Evolutionary conservation across 2,113 vertebrate genomes (phyloP).

Genomic region (Arothron firmamentum): DNA sequence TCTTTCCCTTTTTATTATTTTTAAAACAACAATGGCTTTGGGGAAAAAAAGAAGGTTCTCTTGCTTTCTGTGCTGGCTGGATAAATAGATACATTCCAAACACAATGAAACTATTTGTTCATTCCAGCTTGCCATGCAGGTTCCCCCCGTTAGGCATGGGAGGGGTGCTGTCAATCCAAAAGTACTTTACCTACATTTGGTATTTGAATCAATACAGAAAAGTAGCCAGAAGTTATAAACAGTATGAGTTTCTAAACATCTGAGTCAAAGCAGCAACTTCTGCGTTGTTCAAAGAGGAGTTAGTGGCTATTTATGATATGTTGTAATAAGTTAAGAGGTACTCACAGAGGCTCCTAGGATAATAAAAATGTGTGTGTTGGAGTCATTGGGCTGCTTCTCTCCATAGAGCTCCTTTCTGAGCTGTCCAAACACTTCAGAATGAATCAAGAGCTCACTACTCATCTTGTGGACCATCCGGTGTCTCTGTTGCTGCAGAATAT

Average conservation of each 20-base stretch:
- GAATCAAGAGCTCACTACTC: slow-evolving; percentile 56
- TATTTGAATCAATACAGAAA: neutral
- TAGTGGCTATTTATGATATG: neutral
- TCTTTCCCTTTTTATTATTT: neutral
- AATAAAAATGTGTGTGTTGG: slow-evolving; percentile 77
- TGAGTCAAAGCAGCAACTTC: no score
- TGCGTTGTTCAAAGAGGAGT: no score
- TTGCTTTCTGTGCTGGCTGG: neutral
- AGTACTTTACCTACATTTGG: no score
- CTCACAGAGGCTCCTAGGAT: slow-evolving; percentile 86
- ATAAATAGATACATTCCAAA: slow-evolving; percentile 44
- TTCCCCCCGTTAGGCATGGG: neutral
- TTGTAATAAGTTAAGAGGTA: slow-evolving; percentile 30
- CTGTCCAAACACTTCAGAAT: slow-evolving; percentile 78
- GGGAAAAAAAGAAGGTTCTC: neutral
- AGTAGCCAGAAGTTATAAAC: neutral
- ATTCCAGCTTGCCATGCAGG: neutral
- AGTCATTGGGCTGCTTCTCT: slow-evolving; percentile 63
- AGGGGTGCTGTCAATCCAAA: no score
- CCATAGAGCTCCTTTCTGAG: slow-evolving; percentile 78
- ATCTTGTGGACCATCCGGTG: slow-evolving; percentile 34
- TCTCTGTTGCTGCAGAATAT: neutral
- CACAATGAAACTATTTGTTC: slow-evolving; percentile 3
- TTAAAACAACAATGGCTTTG: neutral
- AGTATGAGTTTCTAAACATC: neutral